Evolutionary conservation across 2,797 vertebrate genomes (phyloP).

Genomic region (Chloroceryle inda): DNA sequence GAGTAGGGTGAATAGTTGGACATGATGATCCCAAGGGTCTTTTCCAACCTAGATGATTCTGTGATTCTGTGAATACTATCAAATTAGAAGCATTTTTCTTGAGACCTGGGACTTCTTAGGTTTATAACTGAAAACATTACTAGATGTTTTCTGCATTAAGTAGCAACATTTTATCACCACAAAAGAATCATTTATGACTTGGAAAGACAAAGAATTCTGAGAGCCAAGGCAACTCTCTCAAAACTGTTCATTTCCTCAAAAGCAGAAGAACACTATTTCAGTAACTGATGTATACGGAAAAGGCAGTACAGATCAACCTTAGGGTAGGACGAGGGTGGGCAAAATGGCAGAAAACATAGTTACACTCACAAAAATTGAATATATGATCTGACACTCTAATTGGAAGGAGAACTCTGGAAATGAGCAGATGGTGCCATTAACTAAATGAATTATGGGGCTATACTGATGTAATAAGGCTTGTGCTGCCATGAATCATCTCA

Average conservation of each 20-base stretch:
- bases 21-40: too few species aligned
- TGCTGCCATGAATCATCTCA: slow-evolving; percentile 27
- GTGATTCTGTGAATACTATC: neutral
- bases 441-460: slow-evolving; percentile 11
- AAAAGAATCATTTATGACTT: neutral
- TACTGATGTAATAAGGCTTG: slow-evolving; percentile 8
- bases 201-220: neutral
- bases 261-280: neutral
- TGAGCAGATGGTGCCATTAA: slow-evolving; percentile 61
- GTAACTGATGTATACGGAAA: neutral
- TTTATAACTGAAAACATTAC: neutral
- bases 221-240: neutral
- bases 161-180: neutral
- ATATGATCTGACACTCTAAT: neutral
- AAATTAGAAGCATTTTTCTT: neutral
- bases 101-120: neutral
- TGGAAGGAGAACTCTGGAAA: slow-evolving; percentile 17
- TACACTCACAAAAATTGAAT: neutral
- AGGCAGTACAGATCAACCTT: neutral
- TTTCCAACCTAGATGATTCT: too few species aligned
- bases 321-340: neutral
- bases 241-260: neutral
- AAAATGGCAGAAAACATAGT: neutral
- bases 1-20: too few species aligned
- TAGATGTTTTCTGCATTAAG: neutral